Evolutionary conservation across 2,113 vertebrate species (phyloP).

Genomic region (Laterallus jamaicensis): DNA sequence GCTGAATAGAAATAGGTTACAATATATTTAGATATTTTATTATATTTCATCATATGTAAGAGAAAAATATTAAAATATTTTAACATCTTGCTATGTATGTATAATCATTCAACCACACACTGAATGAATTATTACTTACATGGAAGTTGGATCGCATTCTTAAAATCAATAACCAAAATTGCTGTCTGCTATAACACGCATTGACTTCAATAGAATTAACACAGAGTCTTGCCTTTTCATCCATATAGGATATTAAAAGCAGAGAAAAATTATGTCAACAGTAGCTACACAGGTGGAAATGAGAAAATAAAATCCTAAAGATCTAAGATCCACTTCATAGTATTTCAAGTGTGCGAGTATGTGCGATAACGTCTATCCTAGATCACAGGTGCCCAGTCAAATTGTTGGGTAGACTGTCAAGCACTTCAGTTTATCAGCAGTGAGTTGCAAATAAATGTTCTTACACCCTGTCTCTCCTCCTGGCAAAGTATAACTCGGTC

Average conservation of each 20-base stretch:
- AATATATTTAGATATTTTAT: background rate
- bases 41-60: background rate
- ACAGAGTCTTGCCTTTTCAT: background rate
- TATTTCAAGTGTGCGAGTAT: background rate
- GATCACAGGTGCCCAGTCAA: background rate
- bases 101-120: background rate
- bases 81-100: background rate
- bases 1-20: background rate
- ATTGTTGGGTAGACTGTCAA: background rate
- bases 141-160: background rate
- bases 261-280: background rate
- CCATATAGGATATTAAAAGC: background rate
- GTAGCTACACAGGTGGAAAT: background rate
- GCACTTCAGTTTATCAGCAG: background rate
- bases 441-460: background rate
- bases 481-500: rapidly evolving
- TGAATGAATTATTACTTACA: background rate
- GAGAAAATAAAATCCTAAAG: background rate
- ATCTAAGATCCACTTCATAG: background rate
- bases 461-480: background rate
- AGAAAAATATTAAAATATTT: background rate
- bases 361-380: background rate
- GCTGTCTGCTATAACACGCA: background rate
- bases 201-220: background rate
- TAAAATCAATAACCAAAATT: background rate